phyloP scores from a whole-genome alignment of 2,113 vertebrate species.

The Balaeniceps rex region DNA sequence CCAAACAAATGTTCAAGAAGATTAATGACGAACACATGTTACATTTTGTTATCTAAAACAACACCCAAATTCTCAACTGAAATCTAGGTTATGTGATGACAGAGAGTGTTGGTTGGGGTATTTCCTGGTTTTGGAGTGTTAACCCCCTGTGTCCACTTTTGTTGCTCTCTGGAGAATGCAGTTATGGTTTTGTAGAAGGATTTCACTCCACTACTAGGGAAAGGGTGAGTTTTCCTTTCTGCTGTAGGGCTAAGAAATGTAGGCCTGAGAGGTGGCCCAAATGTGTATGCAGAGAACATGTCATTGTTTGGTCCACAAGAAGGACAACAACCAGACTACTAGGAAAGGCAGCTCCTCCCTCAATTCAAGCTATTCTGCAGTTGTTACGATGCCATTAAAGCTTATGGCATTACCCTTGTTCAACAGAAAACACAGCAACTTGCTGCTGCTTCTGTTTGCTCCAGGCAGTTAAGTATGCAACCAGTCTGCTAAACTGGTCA shows the following conservation, averaged over 20 bases:
- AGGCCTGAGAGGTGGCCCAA: background rate
- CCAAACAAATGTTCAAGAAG: conserved; percentile 21
- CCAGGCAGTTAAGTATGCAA: background rate
- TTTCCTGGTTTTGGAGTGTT: background rate
- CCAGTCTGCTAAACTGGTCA: background rate
- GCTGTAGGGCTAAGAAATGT: background rate
- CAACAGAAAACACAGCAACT: background rate
- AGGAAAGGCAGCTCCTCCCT: background rate
- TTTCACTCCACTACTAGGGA: background rate
- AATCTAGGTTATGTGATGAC: conserved; percentile 26
- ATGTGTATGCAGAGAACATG: background rate
- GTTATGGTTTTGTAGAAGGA: background rate
- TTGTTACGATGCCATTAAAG: background rate
- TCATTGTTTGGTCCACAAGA: background rate
- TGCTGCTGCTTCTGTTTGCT: background rate
- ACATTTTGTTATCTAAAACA: conserved; percentile 40
- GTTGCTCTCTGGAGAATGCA: background rate
- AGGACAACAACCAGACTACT: background rate
- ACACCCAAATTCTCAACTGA: conserved; percentile 4
- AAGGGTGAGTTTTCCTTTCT: background rate
- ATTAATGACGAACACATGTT: conserved; percentile 24
- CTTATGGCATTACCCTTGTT: background rate
- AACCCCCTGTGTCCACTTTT: background rate
- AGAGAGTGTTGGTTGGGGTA: background rate
- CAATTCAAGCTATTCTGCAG: background rate